These are phyloP conservation scores for Heterochromis multidens DNA, from an alignment of 2,113 vertebrate species.

Conservation along the genomic window DNA sequence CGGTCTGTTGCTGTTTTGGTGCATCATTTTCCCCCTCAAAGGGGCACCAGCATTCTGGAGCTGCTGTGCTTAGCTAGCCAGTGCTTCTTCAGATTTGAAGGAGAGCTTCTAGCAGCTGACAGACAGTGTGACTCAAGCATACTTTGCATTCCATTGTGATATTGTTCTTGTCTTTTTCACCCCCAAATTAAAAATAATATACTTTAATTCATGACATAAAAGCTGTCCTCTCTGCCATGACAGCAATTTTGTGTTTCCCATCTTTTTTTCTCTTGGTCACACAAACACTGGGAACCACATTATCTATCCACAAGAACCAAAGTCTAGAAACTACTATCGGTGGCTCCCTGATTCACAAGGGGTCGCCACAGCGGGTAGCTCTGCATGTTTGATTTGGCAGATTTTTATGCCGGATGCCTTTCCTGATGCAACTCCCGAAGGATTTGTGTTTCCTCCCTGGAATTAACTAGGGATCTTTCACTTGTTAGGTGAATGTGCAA, in stretches of 20 bases:
- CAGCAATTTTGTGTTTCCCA: too few species aligned
- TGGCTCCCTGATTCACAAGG: not conserved
- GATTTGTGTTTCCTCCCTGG: not conserved
- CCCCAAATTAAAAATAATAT: not conserved
- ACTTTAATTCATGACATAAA: not conserved
- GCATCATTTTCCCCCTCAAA: not conserved
- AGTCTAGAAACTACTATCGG: not conserved
- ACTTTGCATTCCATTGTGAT: not conserved
- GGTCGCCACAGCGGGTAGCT: not conserved
- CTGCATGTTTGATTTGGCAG: not conserved
- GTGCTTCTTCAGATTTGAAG: not conserved
- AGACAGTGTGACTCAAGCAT: not conserved
- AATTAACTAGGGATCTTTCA: not conserved
- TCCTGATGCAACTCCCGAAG: not conserved
- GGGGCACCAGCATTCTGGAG: accelerated
- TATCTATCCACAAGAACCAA: not conserved
- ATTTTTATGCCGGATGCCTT: not conserved
- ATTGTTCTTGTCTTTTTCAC: not conserved
- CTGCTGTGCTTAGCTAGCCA: not conserved
- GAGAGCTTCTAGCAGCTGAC: not conserved
- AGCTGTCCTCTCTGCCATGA: accelerated
- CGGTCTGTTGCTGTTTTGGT: not conserved
- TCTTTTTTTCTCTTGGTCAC: accelerated
- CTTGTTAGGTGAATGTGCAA: accelerated
- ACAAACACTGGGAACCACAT: not conserved